phyloP scores from a whole-genome alignment of 2,797 vertebrate species.

The Dicrostonyx torquatus region DNA sequence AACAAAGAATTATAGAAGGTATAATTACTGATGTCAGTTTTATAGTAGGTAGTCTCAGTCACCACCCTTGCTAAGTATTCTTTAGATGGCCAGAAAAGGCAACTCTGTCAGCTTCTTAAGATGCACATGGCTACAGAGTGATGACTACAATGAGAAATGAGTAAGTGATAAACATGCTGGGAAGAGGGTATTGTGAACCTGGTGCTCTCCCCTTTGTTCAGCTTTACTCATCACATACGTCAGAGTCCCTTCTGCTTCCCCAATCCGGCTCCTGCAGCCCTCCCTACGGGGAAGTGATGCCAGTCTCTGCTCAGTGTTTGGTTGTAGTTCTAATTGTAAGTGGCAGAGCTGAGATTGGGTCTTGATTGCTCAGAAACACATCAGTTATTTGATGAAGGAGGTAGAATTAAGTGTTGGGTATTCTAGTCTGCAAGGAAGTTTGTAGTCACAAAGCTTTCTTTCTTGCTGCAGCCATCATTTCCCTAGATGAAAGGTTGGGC shows the following conservation, averaged over 20 bases:
- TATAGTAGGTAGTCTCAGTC: conserved; percentile 34
- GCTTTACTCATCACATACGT: not conserved
- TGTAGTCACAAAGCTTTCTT: conserved; percentile 73
- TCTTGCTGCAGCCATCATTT: conserved; percentile 76
- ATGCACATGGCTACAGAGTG: not conserved
- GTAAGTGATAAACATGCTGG: conserved; percentile 6
- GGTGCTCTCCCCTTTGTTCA: not conserved
- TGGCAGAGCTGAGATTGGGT: conserved; percentile 81
- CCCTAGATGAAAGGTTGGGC: conserved; percentile 79
- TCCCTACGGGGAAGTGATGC: conserved; percentile 62
- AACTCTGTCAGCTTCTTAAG: not conserved
- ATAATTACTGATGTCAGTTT: conserved; percentile 15
- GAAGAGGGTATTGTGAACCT: not conserved
- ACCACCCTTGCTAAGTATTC: not conserved
- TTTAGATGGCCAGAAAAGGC: not conserved
- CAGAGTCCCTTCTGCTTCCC: conserved; percentile 63
- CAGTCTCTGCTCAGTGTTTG: conserved; percentile 76
- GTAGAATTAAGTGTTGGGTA: conserved; percentile 80
- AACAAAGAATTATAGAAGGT: conserved; percentile 18
- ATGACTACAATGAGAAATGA: not conserved
- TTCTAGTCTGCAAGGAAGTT: conserved; percentile 82
- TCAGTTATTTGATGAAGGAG: conserved; percentile 84
- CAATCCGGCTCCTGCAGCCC: conserved; percentile 50
- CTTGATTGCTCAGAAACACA: conserved; percentile 83
- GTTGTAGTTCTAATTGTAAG: conserved; percentile 80